Conservation (phyloP, 2,797 vertebrate species). For the Clarias fuscus region DNA sequence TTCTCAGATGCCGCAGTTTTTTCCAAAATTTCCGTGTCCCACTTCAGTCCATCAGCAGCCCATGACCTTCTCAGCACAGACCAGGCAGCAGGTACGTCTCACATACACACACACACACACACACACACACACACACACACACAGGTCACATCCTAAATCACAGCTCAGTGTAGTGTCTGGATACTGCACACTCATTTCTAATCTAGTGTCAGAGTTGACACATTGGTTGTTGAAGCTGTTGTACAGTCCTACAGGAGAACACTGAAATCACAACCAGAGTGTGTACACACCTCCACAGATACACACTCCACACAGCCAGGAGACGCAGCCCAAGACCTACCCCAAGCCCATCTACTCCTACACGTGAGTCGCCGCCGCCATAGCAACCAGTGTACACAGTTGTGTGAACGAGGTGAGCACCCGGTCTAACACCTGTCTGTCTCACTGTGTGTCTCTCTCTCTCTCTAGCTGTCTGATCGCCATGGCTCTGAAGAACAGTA, state of each 20-base stretch:
- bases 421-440: no score
- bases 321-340: slow-evolving; percentile 89
- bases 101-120: neutral
- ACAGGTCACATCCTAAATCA: neutral
- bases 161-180: no score
- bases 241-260: no score
- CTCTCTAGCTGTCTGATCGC: slow-evolving; percentile 89
- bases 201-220: neutral
- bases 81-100: slow-evolving; percentile 51
- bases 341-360: slow-evolving; percentile 99
- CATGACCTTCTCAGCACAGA: slow-evolving; percentile 79
- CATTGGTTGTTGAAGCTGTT: neutral
- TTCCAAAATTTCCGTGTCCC: slow-evolving; percentile 80
- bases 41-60: slow-evolving; percentile 85
- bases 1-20: slow-evolving; percentile 84
- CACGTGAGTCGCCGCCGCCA: slow-evolving; percentile 76
- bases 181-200: no score
- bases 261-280: slow-evolving; percentile 67
- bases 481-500: slow-evolving; percentile 98
- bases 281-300: slow-evolving; percentile 84
- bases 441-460: neutral
- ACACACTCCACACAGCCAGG: slow-evolving; percentile 71
- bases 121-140: neutral
- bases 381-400: no score
- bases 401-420: no score